phyloP scores from a whole-genome alignment of 2,797 vertebrate species.

The Rallus crepitans region DNA sequence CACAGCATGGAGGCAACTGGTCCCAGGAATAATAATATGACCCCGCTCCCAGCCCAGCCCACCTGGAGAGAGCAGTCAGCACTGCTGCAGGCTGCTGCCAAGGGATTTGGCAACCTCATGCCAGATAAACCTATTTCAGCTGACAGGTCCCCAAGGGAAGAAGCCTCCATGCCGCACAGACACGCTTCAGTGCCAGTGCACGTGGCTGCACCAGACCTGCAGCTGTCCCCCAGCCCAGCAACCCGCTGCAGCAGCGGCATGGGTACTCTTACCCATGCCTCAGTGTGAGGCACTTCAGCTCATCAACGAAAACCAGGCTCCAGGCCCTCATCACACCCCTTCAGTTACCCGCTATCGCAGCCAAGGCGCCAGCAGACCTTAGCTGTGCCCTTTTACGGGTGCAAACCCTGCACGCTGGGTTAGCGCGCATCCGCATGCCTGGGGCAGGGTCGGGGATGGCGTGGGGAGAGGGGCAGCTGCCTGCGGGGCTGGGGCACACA shows the following conservation, averaged over 20 bases:
- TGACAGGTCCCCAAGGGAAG: background rate
- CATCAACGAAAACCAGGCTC: background rate
- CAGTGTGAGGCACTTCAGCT: background rate
- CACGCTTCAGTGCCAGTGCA: background rate
- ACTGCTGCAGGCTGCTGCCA: background rate
- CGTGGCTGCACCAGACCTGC: background rate
- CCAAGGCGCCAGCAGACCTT: background rate
- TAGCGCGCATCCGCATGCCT: fast-evolving
- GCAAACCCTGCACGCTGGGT: background rate
- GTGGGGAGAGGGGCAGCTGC: background rate
- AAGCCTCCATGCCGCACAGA: background rate
- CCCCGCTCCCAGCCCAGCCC: background rate
- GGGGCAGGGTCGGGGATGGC: too few relatives aligned
- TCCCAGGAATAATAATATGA: background rate
- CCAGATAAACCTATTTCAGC: background rate
- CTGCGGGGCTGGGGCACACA: background rate
- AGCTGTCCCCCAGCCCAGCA: background rate
- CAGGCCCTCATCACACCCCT: fast-evolving
- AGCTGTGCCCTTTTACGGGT: background rate
- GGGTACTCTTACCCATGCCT: background rate
- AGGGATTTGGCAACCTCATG: background rate
- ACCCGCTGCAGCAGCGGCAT: fast-evolving
- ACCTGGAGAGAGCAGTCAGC: background rate
- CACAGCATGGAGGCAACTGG: background rate
- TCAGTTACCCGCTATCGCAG: fast-evolving